A percentile compares a stretch with the other conserved stretches of the same genome.
Evolutionary conservation across 2,113 vertebrate genomes (phyloP).

Genomic region (Pangasianodon hypophthalmus): DNA sequence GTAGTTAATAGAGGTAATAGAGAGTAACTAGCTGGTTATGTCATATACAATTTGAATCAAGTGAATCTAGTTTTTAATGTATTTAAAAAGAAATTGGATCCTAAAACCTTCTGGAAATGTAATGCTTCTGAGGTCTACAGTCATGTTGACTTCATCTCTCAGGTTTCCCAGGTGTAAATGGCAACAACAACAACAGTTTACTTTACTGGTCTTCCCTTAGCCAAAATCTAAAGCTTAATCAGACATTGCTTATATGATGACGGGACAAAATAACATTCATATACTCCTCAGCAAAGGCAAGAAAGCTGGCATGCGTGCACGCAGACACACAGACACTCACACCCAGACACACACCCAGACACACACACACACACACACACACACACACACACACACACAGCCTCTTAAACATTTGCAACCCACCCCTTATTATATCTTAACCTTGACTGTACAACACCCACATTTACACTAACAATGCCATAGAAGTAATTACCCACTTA

Average conservation of each 20-base stretch:
- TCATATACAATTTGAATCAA: neutral
- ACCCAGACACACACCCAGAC: neutral
- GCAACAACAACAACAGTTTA: neutral
- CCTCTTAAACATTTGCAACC: neutral
- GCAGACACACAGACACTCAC: too few relatives aligned
- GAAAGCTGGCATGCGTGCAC: neutral
- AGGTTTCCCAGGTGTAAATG: neutral
- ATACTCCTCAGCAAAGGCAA: neutral
- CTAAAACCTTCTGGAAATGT: neutral
- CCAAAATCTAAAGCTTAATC: neutral
- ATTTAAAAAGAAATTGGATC: neutral
- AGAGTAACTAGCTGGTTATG: too few relatives aligned
- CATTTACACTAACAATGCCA: slow-evolving; percentile 16
- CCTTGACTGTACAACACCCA: neutral
- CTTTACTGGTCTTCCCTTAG: neutral
- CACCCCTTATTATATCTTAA: neutral
- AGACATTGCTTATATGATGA: neutral
- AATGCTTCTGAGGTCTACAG: neutral
- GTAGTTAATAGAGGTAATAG: too few relatives aligned
- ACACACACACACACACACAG: neutral
- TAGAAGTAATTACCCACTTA: slow-evolving; percentile 30
- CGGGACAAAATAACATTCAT: neutral
- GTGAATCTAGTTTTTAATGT: neutral
- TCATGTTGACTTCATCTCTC: neutral
- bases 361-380: too few relatives aligned